Conservation (phyloP, 1,140 invertebrate species). For the Meloidogyne floridensis region DNA sequence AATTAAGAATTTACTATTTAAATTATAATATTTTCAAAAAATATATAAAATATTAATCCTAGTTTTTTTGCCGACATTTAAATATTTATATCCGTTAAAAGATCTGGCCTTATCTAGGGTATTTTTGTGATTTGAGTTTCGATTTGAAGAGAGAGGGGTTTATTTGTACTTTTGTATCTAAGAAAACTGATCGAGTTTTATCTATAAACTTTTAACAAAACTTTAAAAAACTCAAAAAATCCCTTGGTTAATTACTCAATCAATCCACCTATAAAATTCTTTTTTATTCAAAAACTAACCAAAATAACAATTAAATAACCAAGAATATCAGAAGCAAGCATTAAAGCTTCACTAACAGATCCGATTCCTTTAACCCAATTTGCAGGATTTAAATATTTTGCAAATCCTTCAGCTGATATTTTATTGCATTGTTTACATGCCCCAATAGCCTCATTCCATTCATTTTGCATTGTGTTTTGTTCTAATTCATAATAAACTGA, state of each 20-base stretch:
- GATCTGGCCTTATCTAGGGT: too few species aligned
- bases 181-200: too few species aligned
- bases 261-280: neutral
- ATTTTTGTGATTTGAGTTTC: too few species aligned
- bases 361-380: slow-evolving; percentile 50
- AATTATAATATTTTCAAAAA: neutral
- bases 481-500: slow-evolving; percentile 47
- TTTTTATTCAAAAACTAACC: slow-evolving; percentile 12
- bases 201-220: too few species aligned
- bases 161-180: too few species aligned
- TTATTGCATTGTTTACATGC: slow-evolving; percentile 46
- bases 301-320: slow-evolving; percentile 46
- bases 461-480: slow-evolving; percentile 43
- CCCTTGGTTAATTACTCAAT: too few species aligned
- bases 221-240: too few species aligned
- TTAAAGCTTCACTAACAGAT: slow-evolving; percentile 49
- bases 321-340: slow-evolving; percentile 44
- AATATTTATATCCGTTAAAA: too few species aligned
- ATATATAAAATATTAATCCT: neutral
- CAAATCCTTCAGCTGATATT: slow-evolving; percentile 47
- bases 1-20: neutral
- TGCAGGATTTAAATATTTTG: slow-evolving; percentile 53
- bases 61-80: neutral
- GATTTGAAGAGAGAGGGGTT: too few species aligned
- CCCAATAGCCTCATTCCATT: slow-evolving; percentile 44